A percentile compares a stretch with the other conserved stretches of the same genome.
Conservation (phyloP, 1,140 invertebrate species). For the Drosophila miranda region DNA sequence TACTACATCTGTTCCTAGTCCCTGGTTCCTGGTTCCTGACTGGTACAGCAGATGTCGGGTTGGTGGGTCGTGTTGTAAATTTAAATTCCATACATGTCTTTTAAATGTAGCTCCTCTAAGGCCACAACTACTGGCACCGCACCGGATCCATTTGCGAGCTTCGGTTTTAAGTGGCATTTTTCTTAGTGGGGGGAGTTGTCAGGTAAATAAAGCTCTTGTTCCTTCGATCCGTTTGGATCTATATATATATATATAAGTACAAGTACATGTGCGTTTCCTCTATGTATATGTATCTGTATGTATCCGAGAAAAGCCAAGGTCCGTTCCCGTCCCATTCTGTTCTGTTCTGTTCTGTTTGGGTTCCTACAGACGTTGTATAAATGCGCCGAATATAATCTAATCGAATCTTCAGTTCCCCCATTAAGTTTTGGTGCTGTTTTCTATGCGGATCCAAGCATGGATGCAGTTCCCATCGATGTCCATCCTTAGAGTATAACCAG, state of each 20-base stretch:
- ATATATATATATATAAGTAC: conserved; percentile 14
- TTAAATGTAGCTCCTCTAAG: conserved; percentile 60
- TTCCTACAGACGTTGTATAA: conserved; percentile 53
- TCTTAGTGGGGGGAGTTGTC: neutral
- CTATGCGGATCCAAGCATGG: neutral
- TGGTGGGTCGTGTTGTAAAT: conserved; percentile 24
- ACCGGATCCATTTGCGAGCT: conserved; percentile 10
- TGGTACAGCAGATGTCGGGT: conserved; percentile 36
- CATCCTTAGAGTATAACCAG: conserved; percentile 66
- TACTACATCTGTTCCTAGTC: too few species aligned
- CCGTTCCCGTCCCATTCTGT: neutral
- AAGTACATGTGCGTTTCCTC: conserved; percentile 23
- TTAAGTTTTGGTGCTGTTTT: conserved; percentile 56
- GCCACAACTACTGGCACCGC: conserved; percentile 47
- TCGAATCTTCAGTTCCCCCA: conserved; percentile 53
- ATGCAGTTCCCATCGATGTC: neutral
- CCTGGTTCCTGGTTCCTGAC: neutral
- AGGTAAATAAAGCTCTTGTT: conserved; percentile 54
- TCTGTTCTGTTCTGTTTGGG: conserved; percentile 15
- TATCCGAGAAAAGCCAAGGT: conserved; percentile 12
- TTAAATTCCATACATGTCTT: conserved; percentile 9
- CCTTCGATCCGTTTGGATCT: conserved; percentile 13
- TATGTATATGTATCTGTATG: conserved; percentile 9
- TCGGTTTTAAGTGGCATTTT: neutral
- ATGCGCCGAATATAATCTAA: conserved; percentile 62